These are phyloP conservation scores for Alexandromys fortis DNA, from an alignment of 2,113 vertebrate species.

Conservation along the genomic window DNA sequence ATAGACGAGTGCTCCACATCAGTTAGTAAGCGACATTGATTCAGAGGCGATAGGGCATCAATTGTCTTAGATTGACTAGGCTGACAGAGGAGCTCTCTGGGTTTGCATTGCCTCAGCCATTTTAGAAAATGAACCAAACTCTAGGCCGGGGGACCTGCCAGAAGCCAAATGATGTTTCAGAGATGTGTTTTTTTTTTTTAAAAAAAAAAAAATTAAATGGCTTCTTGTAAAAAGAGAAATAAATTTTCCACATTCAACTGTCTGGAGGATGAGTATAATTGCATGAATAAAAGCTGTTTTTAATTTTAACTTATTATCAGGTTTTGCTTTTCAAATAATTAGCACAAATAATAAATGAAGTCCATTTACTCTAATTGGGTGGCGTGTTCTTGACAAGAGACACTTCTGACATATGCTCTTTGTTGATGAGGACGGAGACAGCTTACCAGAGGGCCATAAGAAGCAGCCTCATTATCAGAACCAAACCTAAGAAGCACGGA, in stretches of 20 bases:
- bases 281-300: slow-evolving; percentile 45
- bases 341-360: not conserved
- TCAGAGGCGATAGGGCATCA: not conserved
- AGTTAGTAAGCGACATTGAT: not conserved
- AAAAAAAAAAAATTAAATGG: not conserved
- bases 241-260: not conserved
- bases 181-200: not conserved
- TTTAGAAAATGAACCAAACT: not conserved
- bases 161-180: not conserved
- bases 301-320: slow-evolving; percentile 30
- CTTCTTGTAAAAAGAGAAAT: not conserved
- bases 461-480: not conserved
- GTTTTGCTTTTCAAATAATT: slow-evolving; percentile 22
- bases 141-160: not conserved
- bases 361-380: not conserved
- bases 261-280: not conserved
- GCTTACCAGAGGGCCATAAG: not conserved
- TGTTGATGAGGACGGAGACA: not conserved
- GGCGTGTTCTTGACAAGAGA: not conserved
- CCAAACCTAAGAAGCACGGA: not conserved
- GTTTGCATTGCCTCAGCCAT: not conserved
- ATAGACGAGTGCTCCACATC: not conserved
- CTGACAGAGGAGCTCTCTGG: not conserved
- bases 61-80: not conserved
- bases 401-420: not conserved